Conservation (phyloP, 2,797 vertebrate genomes). For the Lepus townsendii region DNA sequence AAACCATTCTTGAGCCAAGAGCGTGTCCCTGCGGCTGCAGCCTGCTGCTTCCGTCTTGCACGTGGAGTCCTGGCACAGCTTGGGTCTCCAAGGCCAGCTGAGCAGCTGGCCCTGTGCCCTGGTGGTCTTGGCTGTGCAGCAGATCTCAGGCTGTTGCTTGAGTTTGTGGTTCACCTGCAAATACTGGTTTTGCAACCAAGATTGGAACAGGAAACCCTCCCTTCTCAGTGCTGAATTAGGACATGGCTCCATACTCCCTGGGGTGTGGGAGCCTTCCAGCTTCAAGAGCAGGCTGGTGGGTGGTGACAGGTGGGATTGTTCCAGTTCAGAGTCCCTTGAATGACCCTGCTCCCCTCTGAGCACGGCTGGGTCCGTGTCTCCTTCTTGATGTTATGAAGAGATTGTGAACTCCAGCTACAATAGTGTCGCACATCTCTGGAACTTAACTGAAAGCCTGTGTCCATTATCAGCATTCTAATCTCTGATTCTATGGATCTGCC, state of each 20-base stretch:
- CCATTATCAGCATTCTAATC: background rate
- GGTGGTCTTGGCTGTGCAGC: background rate
- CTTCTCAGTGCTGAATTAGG: background rate
- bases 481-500: background rate
- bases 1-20: background rate
- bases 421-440: background rate
- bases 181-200: background rate
- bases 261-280: background rate
- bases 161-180: background rate
- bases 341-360: background rate
- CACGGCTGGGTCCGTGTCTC: background rate
- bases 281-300: background rate
- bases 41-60: accelerated
- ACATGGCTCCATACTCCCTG: background rate
- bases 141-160: background rate
- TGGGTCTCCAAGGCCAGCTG: background rate
- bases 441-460: background rate
- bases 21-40: background rate
- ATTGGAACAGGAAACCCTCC: background rate
- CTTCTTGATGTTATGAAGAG: background rate
- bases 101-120: background rate
- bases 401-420: background rate
- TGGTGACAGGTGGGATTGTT: background rate
- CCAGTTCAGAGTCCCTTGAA: background rate
- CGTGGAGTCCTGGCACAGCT: background rate